Evolutionary conservation across 2,113 vertebrate species (phyloP).

Genomic region (Trinectes maculatus): DNA sequence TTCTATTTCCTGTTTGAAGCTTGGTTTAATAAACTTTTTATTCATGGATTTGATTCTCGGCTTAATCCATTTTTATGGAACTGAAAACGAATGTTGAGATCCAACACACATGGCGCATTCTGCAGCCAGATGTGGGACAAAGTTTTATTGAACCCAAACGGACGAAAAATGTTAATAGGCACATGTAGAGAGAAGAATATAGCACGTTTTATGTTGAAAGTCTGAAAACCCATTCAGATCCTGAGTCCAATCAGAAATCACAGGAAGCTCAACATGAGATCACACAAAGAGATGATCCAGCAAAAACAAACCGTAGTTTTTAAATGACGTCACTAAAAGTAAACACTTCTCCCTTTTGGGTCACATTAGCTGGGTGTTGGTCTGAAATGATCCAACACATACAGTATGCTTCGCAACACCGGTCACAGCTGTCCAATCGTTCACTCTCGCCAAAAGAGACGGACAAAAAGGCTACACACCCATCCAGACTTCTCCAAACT

Average conservation of each 20-base stretch:
- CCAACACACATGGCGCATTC: slow-evolving; percentile 6
- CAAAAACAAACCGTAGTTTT: background rate
- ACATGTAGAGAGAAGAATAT: too few relatives aligned
- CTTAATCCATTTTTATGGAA: slow-evolving; percentile 5
- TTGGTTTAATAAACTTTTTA: too few relatives aligned
- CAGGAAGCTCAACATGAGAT: background rate
- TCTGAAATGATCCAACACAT: slow-evolving; percentile 22
- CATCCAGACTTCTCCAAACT: slow-evolving; percentile 99
- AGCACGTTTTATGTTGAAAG: too few relatives aligned
- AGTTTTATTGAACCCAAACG: background rate
- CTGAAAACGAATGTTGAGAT: slow-evolving; percentile 4
- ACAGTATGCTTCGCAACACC: slow-evolving; percentile 37
- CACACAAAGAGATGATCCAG: background rate
- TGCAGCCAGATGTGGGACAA: background rate
- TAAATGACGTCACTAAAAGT: slow-evolving; percentile 7
- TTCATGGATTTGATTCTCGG: background rate
- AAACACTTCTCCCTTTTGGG: slow-evolving; percentile 15
- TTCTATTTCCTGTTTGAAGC: too few relatives aligned
- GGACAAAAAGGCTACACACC: slow-evolving; percentile 84
- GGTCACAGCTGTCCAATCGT: slow-evolving; percentile 40
- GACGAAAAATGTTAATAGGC: too few relatives aligned
- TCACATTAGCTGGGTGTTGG: slow-evolving; percentile 19
- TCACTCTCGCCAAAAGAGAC: slow-evolving; percentile 1
- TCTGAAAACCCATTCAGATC: background rate
- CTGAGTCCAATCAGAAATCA: background rate